These are phyloP conservation scores for Enteromius fasciolatus DNA, from an alignment of 2,797 vertebrate genomes.

Conservation along the genomic window DNA sequence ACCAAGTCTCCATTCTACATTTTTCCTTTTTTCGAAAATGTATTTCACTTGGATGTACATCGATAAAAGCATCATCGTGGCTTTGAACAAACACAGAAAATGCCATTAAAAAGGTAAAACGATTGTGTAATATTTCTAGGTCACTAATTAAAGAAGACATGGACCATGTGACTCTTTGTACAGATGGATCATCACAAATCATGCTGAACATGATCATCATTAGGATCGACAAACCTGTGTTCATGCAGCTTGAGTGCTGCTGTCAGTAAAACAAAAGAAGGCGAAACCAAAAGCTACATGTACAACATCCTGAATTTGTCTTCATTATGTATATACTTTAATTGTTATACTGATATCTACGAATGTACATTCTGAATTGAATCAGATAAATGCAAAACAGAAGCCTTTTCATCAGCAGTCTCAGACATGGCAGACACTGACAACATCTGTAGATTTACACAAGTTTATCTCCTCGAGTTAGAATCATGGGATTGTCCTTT, in stretches of 20 bases:
- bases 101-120: background rate
- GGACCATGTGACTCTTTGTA: background rate
- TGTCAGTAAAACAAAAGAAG: background rate
- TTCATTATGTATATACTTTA: background rate
- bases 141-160: background rate
- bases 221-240: background rate
- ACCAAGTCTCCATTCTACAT: background rate
- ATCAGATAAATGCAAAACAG: slow-evolving; percentile 5
- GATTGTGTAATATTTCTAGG: background rate
- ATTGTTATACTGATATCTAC: background rate
- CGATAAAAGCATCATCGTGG: background rate
- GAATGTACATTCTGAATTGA: background rate
- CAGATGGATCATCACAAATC: background rate
- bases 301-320: too few relatives aligned
- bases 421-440: background rate
- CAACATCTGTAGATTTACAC: slow-evolving; percentile 1
- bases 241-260: background rate
- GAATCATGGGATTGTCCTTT: slow-evolving; percentile 17
- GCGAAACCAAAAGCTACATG: background rate
- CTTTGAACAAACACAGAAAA: background rate
- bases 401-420: background rate
- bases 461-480: background rate
- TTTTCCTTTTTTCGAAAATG: background rate
- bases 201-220: background rate
- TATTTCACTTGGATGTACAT: background rate